Evolutionary conservation across 2,888 invertebrate genomes (phyloP), one percentile per base, ranked within the genome.

Genomic region (Drosophila falleni): DNA sequence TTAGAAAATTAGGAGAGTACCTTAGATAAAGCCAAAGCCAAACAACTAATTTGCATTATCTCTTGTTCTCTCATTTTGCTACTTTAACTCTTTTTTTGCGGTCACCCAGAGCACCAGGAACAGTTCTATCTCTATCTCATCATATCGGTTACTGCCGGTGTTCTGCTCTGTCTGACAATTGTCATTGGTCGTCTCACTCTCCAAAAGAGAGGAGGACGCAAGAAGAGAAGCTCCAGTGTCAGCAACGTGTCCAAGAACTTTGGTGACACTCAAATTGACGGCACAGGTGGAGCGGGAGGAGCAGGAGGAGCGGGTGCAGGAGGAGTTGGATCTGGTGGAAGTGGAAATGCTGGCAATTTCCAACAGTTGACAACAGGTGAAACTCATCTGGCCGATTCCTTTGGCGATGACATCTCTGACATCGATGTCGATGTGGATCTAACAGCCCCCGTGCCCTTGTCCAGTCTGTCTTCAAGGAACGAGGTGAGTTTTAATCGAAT

Each of bases 371-470:
- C 95, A 69, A 94, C 96, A 54, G 95, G 96, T 72, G 96, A 96
- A 71, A 96, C 96, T 47, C 95, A 96, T 79, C 94, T 96, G 65
- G 96, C 96, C 13, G 96, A 96, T 91, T 96, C 96, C 65, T 97
- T 97, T 93, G 90, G 88, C 46, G 97, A 97, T 93, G 97, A 97
- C 92, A 96, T 97, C 93, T 97, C 97, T 83, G 97, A 97, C 93
- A 95, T 96, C 71, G 96, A 96, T 91, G 95, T 95, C 26, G 95
- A 96, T 90, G 95, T 95, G 76, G 95, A 95, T 91, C 93, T 95
- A 70, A 94, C 95, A 62, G 94, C 95, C 35, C 94, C 95, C 51
- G 93, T 95, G 65, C 94, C 95, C 50, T 93, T 94, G 46, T 94
- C 94, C 47, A 92, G 90, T 64, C 80, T 92, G 35, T 90, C 91